These are phyloP conservation scores for Tetranychus urticae DNA, from an alignment of 1,140 invertebrate genomes.

Conservation along the genomic window DNA sequence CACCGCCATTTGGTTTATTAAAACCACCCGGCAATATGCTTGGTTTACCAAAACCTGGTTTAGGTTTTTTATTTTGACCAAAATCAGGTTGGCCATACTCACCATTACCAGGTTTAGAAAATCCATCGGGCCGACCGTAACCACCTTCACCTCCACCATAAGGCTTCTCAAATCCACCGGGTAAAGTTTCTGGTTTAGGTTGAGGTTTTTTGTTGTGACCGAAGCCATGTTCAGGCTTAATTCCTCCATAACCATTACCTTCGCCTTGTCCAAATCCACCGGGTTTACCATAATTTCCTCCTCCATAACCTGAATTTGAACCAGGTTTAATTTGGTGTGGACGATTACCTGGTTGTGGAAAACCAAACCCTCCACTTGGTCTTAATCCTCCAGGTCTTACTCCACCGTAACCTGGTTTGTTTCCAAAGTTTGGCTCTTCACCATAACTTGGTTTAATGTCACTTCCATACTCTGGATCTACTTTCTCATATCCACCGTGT, in stretches of 20 bases:
- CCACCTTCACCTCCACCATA: neutral
- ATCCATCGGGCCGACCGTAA: neutral
- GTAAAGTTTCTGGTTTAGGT: neutral
- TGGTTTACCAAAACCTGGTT: neutral
- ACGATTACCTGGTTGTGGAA: too few species aligned
- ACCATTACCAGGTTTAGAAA: neutral
- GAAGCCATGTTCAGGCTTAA: too few species aligned
- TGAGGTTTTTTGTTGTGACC: too few species aligned
- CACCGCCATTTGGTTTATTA: neutral
- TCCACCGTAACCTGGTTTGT: too few species aligned
- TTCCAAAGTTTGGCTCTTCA: too few species aligned
- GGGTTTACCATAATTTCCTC: neutral
- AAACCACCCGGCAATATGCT: neutral
- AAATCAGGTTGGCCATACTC: neutral
- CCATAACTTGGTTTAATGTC: too few species aligned
- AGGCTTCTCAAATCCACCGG: neutral
- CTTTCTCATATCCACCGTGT: too few species aligned
- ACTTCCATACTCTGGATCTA: too few species aligned
- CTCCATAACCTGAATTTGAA: neutral
- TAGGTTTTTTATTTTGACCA: neutral
- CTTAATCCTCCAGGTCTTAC: too few species aligned
- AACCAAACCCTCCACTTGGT: too few species aligned
- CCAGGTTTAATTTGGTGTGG: too few species aligned
- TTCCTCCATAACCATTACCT: too few species aligned
- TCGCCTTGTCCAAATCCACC: neutral